A percentile compares a stretch with the other conserved stretches of the same genome.
Conservation (phyloP, 2,888 invertebrate species). For the Chymomyza fuscimana region DNA sequence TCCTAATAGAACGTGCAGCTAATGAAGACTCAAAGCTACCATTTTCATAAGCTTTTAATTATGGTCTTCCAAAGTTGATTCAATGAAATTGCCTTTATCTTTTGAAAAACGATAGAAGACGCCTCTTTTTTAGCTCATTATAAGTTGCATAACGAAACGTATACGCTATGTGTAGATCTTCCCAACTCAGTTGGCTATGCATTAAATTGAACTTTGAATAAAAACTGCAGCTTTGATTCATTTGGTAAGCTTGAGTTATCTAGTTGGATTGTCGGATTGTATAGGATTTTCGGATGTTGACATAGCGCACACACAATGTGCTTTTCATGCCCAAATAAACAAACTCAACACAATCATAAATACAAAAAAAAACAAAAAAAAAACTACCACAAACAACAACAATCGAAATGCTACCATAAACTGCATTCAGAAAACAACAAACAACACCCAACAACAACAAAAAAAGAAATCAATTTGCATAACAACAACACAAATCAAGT, state of each 20-base stretch:
- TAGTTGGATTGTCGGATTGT: neutral
- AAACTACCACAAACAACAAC: slow-evolving; percentile 41
- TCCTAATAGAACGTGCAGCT: neutral
- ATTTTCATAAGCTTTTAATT: neutral
- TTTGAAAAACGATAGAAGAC: neutral
- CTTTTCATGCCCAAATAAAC: neutral
- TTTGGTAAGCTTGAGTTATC: neutral
- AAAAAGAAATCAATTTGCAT: slow-evolving; percentile 68
- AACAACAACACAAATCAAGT: slow-evolving; percentile 54
- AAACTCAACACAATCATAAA: neutral
- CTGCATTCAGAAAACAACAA: slow-evolving; percentile 30
- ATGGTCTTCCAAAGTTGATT: neutral
- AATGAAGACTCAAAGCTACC: neutral
- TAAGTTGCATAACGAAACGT: neutral
- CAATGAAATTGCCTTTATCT: neutral
- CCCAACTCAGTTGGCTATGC: no score
- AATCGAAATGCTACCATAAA: slow-evolving; percentile 42
- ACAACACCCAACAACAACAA: neutral
- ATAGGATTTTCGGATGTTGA: neutral
- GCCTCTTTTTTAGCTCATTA: neutral
- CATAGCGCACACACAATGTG: neutral
- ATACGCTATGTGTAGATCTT: no score
- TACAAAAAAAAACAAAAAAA: slow-evolving; percentile 27
- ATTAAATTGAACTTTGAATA: no score
- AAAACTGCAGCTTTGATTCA: neutral